Conservation (phyloP, 2,113 vertebrate genomes). For the Epinephelus moara region DNA sequence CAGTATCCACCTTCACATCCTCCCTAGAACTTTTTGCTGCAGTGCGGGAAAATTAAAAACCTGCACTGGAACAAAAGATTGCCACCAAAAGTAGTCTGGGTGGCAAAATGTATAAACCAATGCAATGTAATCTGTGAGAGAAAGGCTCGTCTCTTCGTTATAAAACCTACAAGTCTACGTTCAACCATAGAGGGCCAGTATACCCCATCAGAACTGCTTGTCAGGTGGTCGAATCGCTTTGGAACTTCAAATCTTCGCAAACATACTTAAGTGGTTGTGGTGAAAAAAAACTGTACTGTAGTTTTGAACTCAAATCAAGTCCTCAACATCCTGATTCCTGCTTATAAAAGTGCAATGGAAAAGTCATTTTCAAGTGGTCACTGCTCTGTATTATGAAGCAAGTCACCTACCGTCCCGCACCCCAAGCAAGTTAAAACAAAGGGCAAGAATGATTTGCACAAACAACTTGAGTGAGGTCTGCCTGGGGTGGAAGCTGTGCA, state of each 20-base stretch:
- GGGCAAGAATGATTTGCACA: constrained; percentile 50
- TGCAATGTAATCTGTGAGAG: neutral
- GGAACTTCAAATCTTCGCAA: neutral
- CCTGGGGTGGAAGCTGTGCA: constrained; percentile 50
- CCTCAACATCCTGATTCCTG: neutral
- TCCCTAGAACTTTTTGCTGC: neutral
- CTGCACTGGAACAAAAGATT: neutral
- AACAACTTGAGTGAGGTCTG: constrained; percentile 56
- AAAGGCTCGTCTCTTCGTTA: neutral
- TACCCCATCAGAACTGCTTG: neutral
- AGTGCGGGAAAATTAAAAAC: too few species aligned
- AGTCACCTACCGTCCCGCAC: constrained; percentile 9
- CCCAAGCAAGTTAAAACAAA: constrained; percentile 52
- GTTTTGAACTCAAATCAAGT: neutral
- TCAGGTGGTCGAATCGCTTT: neutral
- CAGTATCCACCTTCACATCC: neutral
- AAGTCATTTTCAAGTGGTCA: neutral
- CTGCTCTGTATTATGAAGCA: constrained; percentile 11
- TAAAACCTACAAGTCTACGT: neutral
- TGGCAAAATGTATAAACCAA: neutral
- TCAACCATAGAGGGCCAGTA: neutral
- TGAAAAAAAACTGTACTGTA: neutral
- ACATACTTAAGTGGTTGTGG: neutral
- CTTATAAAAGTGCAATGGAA: neutral
- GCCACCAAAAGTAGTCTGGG: neutral